phyloP scores from a whole-genome alignment of 2,113 vertebrate species.

The Campylomormyrus tamandua region DNA sequence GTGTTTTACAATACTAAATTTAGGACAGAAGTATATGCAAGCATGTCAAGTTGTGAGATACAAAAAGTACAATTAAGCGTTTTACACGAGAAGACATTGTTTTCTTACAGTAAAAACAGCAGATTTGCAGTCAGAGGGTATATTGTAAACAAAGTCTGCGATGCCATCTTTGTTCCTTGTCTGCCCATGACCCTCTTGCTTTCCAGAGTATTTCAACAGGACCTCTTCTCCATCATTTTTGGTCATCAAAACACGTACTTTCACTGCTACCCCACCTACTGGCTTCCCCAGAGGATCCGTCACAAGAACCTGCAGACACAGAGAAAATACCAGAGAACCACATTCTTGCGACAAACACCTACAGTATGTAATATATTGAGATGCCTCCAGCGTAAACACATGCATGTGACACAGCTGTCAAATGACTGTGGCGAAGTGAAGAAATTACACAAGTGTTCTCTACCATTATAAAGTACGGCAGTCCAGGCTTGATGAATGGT shows the following conservation, averaged over 20 bases:
- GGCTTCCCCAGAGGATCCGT: constrained; percentile 64
- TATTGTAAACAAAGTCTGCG: constrained; percentile 66
- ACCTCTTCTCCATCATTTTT: constrained; percentile 19
- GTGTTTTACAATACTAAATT: background rate
- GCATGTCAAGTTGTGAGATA: background rate
- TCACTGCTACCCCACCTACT: constrained; percentile 52
- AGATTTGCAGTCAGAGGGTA: constrained; percentile 38
- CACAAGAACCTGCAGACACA: constrained; percentile 72
- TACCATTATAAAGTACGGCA: constrained; percentile 81
- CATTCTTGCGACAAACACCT: background rate
- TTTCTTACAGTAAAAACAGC: constrained; percentile 65
- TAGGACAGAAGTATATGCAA: background rate
- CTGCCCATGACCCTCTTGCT: constrained; percentile 21
- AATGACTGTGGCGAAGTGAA: background rate
- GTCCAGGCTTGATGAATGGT: constrained; percentile 83
- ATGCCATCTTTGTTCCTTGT: constrained; percentile 57
- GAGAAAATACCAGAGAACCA: background rate
- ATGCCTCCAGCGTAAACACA: background rate
- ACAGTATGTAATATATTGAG: background rate
- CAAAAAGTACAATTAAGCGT: background rate
- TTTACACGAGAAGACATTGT: background rate
- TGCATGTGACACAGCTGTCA: background rate
- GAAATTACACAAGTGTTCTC: background rate
- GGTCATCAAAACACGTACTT: constrained; percentile 37
- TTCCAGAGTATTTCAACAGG: constrained; percentile 8